phyloP scores from a whole-genome alignment of 2,113 vertebrate species.

The Nibea coibor region DNA sequence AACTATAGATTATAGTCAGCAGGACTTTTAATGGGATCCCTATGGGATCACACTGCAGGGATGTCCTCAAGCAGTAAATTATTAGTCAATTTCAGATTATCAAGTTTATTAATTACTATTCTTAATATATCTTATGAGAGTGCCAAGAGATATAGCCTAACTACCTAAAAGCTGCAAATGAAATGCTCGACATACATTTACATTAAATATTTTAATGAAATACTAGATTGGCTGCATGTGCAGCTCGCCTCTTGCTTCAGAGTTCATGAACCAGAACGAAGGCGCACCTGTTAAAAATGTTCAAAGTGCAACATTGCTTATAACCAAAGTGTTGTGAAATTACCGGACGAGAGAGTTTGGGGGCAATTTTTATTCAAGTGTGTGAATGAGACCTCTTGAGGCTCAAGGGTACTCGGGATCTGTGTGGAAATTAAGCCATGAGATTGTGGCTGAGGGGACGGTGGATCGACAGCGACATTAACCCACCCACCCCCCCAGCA shows the following conservation, averaged over 20 bases:
- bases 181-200: conserved; percentile 66
- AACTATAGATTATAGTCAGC: conserved; percentile 64
- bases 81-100: conserved; percentile 79
- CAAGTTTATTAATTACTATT: conserved; percentile 80
- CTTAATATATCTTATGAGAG: conserved; percentile 76
- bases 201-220: conserved; percentile 60
- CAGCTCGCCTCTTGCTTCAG: conserved; percentile 27
- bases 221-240: conserved; percentile 31
- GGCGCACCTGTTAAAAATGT: conserved; percentile 39
- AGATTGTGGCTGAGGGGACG: conserved; percentile 67
- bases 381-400: conserved; percentile 72
- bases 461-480: conserved; percentile 72
- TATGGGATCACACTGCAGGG: conserved; percentile 58
- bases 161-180: conserved; percentile 66
- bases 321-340: conserved; percentile 68
- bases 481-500: conserved; percentile 51
- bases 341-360: conserved; percentile 64
- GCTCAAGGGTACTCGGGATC: conserved; percentile 75
- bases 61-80: conserved; percentile 79
- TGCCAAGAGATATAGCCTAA: conserved; percentile 71
- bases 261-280: conserved; percentile 38
- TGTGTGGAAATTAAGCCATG: conserved; percentile 73
- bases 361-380: conserved; percentile 74
- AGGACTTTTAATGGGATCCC: conserved; percentile 70
- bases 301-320: conserved; percentile 59